Evolutionary conservation across 1,140 invertebrate genomes (phyloP), one percentile per base, ranked within the genome.

Genomic region (Leptoteleia sp.): DNA sequence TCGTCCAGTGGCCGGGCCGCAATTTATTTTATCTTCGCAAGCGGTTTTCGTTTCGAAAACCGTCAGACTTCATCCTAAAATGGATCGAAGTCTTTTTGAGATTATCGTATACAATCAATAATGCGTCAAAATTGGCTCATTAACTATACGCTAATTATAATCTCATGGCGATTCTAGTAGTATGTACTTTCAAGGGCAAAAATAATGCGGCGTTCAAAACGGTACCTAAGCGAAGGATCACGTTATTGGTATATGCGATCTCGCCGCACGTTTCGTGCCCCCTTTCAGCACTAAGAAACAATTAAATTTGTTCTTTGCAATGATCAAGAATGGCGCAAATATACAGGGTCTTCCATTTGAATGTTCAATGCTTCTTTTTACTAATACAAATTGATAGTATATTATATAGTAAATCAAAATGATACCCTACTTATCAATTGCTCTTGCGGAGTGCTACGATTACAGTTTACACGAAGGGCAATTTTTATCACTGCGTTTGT

Each of bases 61-160:
- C 50, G 72, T 64, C 62, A 61, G 45, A 76, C 72, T 62, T 80
- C 67, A 71, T 67, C 67, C 78, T 80, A 80, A 61, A 80, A 80
- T 7, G 43, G 67, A 67, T 68, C 48, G 62, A 62, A 73, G 68
- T 73, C 76, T 68, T 45, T 67, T 79, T 72, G 25, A 79, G 42
- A 68, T 57, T 45, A 38, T 65, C 15, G 52, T 57, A 61, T 45
- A 55, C 8, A 43, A 59, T 15, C 33, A 38, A 59, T 25, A 47
- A 7, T 47, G 62, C 17, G 45, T 77, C 45, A 65, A 47, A 76
- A 73, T 77, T 80, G 79, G 73, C 70, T 80, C 70, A 62, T 61
- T 77, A 75, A 64, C 52, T 73, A 75, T 52, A 43, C 48, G 1
- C 16, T 67, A 38, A 42, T 9, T 42, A 55, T 31, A 62, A 59